Conservation (phyloP, 1,140 invertebrate species). For the Tribolium castaneum region DNA sequence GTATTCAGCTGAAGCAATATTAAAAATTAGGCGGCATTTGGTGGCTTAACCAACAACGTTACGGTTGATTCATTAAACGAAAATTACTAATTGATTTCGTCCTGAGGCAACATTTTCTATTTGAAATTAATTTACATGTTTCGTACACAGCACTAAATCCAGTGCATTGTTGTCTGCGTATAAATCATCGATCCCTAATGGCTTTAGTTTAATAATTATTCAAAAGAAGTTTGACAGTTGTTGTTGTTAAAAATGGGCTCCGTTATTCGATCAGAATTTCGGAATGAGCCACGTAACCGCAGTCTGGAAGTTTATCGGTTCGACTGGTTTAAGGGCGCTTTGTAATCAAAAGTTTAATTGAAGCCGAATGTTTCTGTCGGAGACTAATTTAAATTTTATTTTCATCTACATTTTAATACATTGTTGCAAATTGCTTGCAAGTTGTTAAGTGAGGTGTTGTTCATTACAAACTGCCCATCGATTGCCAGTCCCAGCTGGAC, state of each 20-base stretch:
- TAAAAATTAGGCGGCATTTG: conserved; percentile 14
- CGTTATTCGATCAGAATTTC: neutral
- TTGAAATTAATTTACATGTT: conserved; percentile 15
- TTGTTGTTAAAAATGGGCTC: neutral
- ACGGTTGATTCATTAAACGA: conserved; percentile 3
- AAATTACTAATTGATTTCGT: conserved; percentile 19
- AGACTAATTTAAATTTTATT: conserved; percentile 32
- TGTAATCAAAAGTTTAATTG: conserved; percentile 35
- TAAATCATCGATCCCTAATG: neutral
- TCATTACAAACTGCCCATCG: neutral
- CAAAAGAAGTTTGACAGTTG: too few relatives aligned
- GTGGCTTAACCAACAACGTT: conserved; percentile 19
- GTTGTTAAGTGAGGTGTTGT: neutral
- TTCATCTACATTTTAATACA: conserved; percentile 33
- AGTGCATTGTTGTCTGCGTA: neutral
- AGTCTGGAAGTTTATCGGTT: conserved; percentile 27
- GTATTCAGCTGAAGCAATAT: conserved; percentile 1
- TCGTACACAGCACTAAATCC: neutral
- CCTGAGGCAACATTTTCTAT: neutral
- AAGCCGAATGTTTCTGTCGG: conserved; percentile 18
- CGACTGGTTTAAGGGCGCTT: conserved; percentile 16
- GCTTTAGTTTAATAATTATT: neutral
- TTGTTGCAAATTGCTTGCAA: neutral
- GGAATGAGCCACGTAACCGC: conserved; percentile 1
- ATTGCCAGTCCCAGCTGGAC: neutral